A percentile compares a stretch with the other conserved stretches of the same genome.
phyloP scores from a whole-genome alignment of 2,888 invertebrate genomes.

The Shargacucullia verbasci region DNA sequence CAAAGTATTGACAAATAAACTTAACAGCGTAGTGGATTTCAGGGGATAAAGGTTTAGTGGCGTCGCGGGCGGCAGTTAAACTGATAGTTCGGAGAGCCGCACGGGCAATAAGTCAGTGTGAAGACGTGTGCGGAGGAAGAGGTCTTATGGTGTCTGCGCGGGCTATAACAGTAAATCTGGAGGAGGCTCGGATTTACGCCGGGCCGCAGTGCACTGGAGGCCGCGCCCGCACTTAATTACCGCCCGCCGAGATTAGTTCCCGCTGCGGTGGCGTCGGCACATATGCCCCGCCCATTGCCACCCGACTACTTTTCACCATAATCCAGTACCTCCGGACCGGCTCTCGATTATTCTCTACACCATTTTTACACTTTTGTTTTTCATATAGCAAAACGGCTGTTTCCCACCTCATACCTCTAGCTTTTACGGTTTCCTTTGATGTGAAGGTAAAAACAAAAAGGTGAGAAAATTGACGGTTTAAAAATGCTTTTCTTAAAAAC shows the following conservation, averaged over 20 bases:
- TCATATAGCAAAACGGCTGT: not conserved
- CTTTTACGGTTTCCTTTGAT: not conserved
- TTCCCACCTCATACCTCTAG: not conserved
- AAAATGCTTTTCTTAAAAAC: not conserved
- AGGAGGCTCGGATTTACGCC: conserved; percentile 79
- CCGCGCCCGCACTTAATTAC: conserved; percentile 80
- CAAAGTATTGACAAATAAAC: conserved; percentile 56
- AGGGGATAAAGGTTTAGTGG: conserved; percentile 63
- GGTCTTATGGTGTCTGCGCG: conserved; percentile 71
- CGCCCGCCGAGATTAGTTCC: conserved; percentile 79
- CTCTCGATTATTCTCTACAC: conserved; percentile 2
- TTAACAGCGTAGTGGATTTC: conserved; percentile 47
- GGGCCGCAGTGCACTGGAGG: conserved; percentile 67
- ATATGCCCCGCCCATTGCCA: conserved; percentile 59
- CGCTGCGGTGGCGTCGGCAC: conserved; percentile 64
- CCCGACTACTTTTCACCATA: conserved; percentile 57
- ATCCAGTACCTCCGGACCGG: conserved; percentile 16
- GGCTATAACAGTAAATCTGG: conserved; percentile 87
- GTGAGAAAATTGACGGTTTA: not conserved
- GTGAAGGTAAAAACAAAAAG: not conserved
- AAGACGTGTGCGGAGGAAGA: conserved; percentile 67
- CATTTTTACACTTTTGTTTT: conserved; percentile 11
- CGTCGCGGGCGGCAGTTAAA: conserved; percentile 66
- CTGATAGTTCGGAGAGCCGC: conserved; percentile 67
- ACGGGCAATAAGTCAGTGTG: conserved; percentile 72